phyloP scores from a whole-genome alignment of 2,797 vertebrate genomes.

The Nothura maculosa region DNA sequence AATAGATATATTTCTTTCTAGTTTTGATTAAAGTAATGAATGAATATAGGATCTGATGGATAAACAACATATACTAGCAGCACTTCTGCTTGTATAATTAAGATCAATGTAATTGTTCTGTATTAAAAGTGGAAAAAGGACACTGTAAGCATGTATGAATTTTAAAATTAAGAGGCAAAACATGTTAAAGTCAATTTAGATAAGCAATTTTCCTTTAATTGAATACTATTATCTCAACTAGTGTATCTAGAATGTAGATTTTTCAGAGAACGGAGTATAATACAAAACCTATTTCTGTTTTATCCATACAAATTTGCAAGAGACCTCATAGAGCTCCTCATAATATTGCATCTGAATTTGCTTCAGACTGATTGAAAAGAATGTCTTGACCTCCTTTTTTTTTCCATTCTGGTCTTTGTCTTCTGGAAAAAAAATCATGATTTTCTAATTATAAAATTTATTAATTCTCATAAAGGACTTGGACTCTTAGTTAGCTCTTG shows the following conservation, averaged over 20 bases:
- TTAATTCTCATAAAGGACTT: not conserved
- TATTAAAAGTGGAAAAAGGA: not conserved
- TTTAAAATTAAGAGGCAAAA: not conserved
- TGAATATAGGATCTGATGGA: not conserved
- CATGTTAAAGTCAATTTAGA: not conserved
- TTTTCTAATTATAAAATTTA: slow-evolving; percentile 42
- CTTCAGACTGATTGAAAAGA: not conserved
- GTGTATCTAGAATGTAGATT: not conserved
- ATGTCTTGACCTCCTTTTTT: not conserved
- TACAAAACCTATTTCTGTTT: not conserved
- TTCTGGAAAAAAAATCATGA: not conserved
- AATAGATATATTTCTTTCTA: not conserved
- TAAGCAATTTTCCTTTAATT: not conserved
- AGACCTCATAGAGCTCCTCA: not conserved
- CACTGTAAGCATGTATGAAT: not conserved
- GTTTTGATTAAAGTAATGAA: not conserved
- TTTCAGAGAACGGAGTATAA: not conserved
- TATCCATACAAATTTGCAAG: not conserved
- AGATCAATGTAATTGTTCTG: not conserved
- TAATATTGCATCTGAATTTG: not conserved
- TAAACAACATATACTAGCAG: not conserved
- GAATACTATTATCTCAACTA: not conserved
- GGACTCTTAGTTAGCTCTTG: not conserved
- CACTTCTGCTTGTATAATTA: not conserved
- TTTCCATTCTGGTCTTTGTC: not conserved